Conservation (phyloP, 2,797 vertebrate species). For the Semotilus atromaculatus region DNA sequence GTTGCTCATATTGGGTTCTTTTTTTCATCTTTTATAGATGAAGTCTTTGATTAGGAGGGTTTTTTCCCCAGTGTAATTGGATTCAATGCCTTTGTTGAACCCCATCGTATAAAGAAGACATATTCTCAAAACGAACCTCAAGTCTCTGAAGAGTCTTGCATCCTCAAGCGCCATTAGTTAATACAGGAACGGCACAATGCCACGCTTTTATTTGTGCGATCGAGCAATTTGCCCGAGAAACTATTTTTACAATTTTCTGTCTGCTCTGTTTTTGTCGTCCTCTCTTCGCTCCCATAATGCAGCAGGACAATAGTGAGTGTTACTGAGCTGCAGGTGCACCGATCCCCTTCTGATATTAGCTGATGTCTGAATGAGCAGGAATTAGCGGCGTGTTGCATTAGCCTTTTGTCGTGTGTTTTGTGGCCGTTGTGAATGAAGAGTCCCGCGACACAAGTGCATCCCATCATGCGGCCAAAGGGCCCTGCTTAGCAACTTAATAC, state of each 20-base stretch:
- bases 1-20: slow-evolving; percentile 54
- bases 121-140: slow-evolving; percentile 65
- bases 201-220: slow-evolving; percentile 78
- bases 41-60: slow-evolving; percentile 58
- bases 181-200: slow-evolving; percentile 81
- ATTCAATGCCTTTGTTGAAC: slow-evolving; percentile 55
- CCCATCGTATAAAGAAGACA: slow-evolving; percentile 56
- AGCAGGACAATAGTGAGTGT: slow-evolving; percentile 90
- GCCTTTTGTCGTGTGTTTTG: slow-evolving; percentile 99
- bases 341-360: slow-evolving; percentile 96
- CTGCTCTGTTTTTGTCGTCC: slow-evolving; percentile 78
- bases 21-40: slow-evolving; percentile 40
- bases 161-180: slow-evolving; percentile 75
- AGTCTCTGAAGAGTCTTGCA: slow-evolving; percentile 67
- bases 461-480: slow-evolving; percentile 98
- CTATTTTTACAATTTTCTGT: slow-evolving; percentile 87
- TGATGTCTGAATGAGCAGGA: slow-evolving; percentile 94
- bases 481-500: slow-evolving; percentile 96
- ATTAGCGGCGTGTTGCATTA: slow-evolving; percentile 99
- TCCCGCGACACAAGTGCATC: slow-evolving; percentile 97
- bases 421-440: slow-evolving; percentile 95
- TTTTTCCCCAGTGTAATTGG: slow-evolving; percentile 50
- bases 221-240: slow-evolving; percentile 83
- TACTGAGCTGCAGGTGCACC: slow-evolving; percentile 99
- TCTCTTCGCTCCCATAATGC: slow-evolving; percentile 84